Percentiles rank a stretch among this genome's conserved stretches.
phyloP scores from a whole-genome alignment of 2,113 vertebrate genomes.

The Hippoglossus stenolepis region DNA sequence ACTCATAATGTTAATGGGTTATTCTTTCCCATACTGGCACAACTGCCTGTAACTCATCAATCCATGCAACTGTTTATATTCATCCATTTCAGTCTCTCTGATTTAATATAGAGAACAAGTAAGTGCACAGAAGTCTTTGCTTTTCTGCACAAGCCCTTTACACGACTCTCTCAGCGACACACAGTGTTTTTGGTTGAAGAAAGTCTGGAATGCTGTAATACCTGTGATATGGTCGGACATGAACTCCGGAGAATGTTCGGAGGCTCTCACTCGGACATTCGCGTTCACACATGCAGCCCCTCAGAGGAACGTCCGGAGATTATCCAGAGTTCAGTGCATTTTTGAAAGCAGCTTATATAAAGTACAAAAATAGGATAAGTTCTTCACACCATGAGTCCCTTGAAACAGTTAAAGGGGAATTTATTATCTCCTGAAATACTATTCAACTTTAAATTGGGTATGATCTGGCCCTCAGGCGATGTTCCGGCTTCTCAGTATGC shows the following conservation, averaged over 20 bases:
- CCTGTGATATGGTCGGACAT: too few species aligned
- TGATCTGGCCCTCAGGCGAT: not conserved
- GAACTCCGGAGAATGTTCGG: too few species aligned
- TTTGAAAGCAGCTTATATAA: too few species aligned
- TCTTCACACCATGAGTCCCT: too few species aligned
- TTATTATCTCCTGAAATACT: not conserved
- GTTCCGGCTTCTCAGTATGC: not conserved
- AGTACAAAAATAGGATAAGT: too few species aligned
- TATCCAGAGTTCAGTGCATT: too few species aligned
- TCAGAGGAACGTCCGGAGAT: too few species aligned
- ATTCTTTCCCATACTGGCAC: slow-evolving; percentile 8
- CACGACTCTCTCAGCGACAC: not conserved
- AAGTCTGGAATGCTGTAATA: too few species aligned
- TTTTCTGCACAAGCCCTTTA: not conserved
- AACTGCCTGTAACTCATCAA: slow-evolving; percentile 8
- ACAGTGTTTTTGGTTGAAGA: too few species aligned
- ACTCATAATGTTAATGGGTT: not conserved
- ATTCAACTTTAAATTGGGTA: not conserved
- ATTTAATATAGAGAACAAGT: not conserved
- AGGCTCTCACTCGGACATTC: too few species aligned
- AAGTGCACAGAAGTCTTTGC: not conserved
- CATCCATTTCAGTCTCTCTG: not conserved
- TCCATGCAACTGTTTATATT: not conserved
- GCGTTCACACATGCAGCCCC: too few species aligned
- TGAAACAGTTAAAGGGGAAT: not conserved